A percentile compares a stretch with the other conserved stretches of the same genome.
phyloP scores from a whole-genome alignment of 37 sponge, comb jelly and placozoan species.

The Tethya wilhelma region DNA sequence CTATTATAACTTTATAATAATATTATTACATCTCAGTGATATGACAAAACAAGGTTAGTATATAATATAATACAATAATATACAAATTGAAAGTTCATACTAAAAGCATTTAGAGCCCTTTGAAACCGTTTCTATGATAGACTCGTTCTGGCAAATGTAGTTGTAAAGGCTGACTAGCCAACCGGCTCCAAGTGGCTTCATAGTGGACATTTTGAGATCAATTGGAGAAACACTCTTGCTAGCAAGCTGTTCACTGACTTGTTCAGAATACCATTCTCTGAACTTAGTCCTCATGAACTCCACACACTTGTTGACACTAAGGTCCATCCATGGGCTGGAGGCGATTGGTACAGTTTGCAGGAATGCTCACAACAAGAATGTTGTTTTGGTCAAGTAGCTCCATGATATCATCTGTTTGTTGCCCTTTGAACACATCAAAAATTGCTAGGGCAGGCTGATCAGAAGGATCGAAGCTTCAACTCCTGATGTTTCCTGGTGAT shows the following conservation, averaged over 20 bases:
- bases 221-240: not conserved
- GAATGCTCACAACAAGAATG: conserved; percentile 25
- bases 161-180: conserved; percentile 65
- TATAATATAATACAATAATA: not conserved
- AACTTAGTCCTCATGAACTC: conserved; percentile 46
- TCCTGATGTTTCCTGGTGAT: conserved; percentile 43
- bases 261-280: conserved; percentile 48
- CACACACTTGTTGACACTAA: conserved; percentile 50
- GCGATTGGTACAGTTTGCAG: conserved; percentile 63
- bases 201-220: conserved; percentile 19
- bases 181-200: conserved; percentile 62
- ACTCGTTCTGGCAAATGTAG: conserved; percentile 24
- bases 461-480: conserved; percentile 19
- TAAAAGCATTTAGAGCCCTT: conserved; percentile 39
- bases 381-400: conserved; percentile 21
- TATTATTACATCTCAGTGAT: no score
- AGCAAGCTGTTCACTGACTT: conserved; percentile 27
- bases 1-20: no score
- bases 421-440: conserved; percentile 65
- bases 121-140: conserved; percentile 64
- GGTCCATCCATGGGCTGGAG: conserved; percentile 52
- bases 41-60: not conserved
- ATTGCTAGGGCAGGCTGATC: conserved; percentile 51
- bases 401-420: conserved; percentile 21
- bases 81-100: not conserved